phyloP scores from a whole-genome alignment of 2,888 invertebrate genomes.

The Alcis repandata region DNA sequence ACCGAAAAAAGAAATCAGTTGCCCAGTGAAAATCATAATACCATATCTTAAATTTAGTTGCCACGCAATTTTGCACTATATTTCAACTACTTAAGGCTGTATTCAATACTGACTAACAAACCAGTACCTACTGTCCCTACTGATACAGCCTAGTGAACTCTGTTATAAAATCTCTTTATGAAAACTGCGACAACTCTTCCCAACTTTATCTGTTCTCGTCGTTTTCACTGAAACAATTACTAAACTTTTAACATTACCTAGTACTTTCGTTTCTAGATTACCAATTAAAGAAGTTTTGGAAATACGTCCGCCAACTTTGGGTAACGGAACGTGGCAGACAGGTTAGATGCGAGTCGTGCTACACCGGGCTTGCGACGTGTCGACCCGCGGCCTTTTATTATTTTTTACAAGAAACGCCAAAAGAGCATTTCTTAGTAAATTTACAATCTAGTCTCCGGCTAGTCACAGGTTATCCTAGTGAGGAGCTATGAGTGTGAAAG shows the following conservation, averaged over 20 bases:
- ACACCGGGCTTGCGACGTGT: not conserved
- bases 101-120: too few relatives aligned
- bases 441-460: too few relatives aligned
- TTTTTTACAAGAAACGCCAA: too few relatives aligned
- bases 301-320: conserved; percentile 83
- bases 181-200: conserved; percentile 8
- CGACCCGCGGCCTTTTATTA: not conserved
- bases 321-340: conserved; percentile 80
- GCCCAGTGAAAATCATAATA: too few relatives aligned
- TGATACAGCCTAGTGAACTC: not conserved
- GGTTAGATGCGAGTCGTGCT: conserved; percentile 59
- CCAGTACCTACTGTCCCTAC: not conserved
- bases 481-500: too few relatives aligned
- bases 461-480: too few relatives aligned
- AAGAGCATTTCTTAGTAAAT: too few relatives aligned
- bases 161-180: conserved; percentile 9
- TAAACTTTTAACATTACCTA: conserved; percentile 31
- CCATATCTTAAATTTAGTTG: too few relatives aligned
- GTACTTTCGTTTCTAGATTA: conserved; percentile 59
- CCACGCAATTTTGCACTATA: too few relatives aligned
- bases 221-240: conserved; percentile 12
- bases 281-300: conserved; percentile 81
- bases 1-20: too few relatives aligned
- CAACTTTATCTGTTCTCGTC: conserved; percentile 16
- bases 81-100: too few relatives aligned